phyloP scores from a whole-genome alignment of 1,140 invertebrate genomes.

The Antheraea mylitta region DNA sequence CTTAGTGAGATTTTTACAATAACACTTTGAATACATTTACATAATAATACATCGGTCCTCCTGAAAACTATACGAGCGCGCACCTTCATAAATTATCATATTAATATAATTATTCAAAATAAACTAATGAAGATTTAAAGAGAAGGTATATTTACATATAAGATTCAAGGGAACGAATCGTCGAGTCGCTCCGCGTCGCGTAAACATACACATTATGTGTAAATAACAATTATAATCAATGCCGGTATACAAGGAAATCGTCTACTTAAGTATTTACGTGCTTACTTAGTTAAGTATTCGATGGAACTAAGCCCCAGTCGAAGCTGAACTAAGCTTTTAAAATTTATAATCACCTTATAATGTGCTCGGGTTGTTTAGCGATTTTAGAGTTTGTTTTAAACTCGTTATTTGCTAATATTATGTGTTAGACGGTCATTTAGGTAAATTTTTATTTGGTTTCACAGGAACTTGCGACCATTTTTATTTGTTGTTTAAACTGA shows the following conservation, averaged over 20 bases:
- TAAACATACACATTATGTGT: neutral
- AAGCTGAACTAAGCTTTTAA: slow-evolving; percentile 11
- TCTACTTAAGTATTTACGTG: slow-evolving; percentile 1
- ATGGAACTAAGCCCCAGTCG: neutral
- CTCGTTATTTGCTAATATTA: neutral
- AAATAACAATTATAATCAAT: slow-evolving; percentile 1
- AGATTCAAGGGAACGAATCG: neutral
- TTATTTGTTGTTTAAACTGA: neutral
- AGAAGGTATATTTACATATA: neutral
- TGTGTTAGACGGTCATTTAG: neutral
- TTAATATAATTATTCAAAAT: slow-evolving; percentile 1
- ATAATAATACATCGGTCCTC: neutral
- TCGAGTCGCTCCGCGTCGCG: too few relatives aligned
- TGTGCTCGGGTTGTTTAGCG: neutral
- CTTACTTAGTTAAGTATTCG: slow-evolving; percentile 5
- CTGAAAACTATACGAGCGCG: neutral
- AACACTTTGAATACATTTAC: too few relatives aligned
- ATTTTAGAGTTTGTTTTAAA: slow-evolving; percentile 1
- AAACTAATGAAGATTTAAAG: neutral
- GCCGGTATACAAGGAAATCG: neutral
- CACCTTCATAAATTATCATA: neutral
- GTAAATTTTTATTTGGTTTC: neutral
- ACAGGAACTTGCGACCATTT: neutral
- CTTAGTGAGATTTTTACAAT: too few relatives aligned
- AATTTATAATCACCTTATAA: slow-evolving; percentile 10